A percentile compares a stretch with the other conserved stretches of the same genome.
phyloP scores from a whole-genome alignment of 2,797 vertebrate species.

The Rachycentron canadum region DNA sequence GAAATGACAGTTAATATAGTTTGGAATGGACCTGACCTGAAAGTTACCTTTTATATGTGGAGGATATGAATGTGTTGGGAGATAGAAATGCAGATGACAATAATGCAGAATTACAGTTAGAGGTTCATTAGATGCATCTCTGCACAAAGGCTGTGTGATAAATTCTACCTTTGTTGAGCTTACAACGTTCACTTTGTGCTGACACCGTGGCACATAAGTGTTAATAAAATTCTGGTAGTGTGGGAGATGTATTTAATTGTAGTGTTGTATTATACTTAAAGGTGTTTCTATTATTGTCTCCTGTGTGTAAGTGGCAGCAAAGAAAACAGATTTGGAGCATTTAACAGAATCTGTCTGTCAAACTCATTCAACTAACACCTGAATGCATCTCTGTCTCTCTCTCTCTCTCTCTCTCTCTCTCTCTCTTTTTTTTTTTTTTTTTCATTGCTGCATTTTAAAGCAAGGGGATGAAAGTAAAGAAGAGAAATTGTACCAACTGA shows the following conservation, averaged over 20 bases:
- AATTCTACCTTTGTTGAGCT: background rate
- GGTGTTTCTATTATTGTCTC: background rate
- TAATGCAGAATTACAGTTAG: background rate
- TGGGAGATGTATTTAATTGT: constrained; percentile 4
- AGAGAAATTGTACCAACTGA: background rate
- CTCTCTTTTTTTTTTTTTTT: background rate
- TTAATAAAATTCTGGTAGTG: background rate
- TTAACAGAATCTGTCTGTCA: constrained; percentile 1
- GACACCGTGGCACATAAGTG: background rate
- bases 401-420: too few relatives aligned
- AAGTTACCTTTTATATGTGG: background rate
- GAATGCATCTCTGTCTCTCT: background rate
- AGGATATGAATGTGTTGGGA: background rate
- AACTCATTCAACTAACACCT: constrained; percentile 4
- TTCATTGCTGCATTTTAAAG: constrained; percentile 6
- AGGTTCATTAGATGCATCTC: background rate
- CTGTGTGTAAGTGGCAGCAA: background rate
- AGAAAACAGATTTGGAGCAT: constrained; percentile 17
- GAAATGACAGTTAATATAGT: background rate
- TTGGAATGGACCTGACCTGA: background rate
- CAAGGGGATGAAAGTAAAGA: background rate
- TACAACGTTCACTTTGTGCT: background rate
- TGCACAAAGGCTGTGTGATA: background rate
- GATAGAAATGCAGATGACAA: background rate
- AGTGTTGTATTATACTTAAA: background rate